phyloP scores from a whole-genome alignment of 2,797 vertebrate genomes.

The Alfaro cultratus region DNA sequence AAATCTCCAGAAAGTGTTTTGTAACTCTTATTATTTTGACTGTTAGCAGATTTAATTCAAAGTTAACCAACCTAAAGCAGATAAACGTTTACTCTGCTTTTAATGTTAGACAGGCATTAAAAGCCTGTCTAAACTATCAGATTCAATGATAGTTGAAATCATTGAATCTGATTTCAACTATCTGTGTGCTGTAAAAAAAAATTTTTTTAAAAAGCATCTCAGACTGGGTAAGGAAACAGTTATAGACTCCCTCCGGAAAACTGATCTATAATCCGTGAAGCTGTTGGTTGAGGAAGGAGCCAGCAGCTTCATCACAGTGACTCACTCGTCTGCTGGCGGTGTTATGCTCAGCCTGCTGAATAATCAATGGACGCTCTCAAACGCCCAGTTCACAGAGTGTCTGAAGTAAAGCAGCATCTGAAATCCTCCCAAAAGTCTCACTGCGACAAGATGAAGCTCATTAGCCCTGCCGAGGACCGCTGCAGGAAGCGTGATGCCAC shows the following conservation, averaged over 20 bases:
- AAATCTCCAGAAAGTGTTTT: neutral
- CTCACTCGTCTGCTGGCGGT: constrained; percentile 33
- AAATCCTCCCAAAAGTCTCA: constrained; percentile 11
- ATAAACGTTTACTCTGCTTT: neutral
- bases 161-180: neutral
- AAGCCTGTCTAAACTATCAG: no score
- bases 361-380: constrained; percentile 44
- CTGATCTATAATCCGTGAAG: constrained; percentile 26
- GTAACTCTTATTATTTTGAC: neutral
- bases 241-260: neutral
- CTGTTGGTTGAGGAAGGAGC: constrained; percentile 20
- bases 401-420: constrained; percentile 4
- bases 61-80: neutral
- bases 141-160: no score
- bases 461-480: constrained; percentile 14
- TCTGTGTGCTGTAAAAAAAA: neutral
- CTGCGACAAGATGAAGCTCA: constrained; percentile 16
- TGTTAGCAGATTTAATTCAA: neutral
- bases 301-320: constrained; percentile 38
- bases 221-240: neutral
- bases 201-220: neutral
- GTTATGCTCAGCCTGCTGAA: constrained; percentile 20
- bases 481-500: neutral
- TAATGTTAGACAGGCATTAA: neutral
- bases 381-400: constrained; percentile 1